A percentile compares a stretch with the other conserved stretches of the same genome.
phyloP scores from a whole-genome alignment of 2,797 vertebrate species.

The Oryzias sinensis region DNA sequence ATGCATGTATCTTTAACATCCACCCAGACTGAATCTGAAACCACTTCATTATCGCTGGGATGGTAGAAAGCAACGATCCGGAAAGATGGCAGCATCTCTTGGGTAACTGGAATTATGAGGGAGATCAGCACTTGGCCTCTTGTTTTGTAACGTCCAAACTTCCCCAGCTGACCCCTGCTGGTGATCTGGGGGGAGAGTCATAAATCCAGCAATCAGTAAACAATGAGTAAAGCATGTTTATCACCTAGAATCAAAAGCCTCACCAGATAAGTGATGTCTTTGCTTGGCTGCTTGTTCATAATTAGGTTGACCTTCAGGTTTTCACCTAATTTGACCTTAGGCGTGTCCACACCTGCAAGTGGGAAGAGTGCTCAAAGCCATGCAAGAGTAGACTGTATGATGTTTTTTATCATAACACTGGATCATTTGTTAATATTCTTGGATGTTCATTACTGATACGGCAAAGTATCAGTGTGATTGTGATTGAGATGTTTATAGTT shows the following conservation, averaged over 20 bases:
- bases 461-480: too few relatives aligned
- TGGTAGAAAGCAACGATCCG: slow-evolving; percentile 40
- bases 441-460: too few relatives aligned
- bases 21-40: too few relatives aligned
- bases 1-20: slow-evolving; percentile 78
- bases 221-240: too few relatives aligned
- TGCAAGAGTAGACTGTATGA: too few relatives aligned
- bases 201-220: neutral
- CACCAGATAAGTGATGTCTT: slow-evolving; percentile 76
- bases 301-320: slow-evolving; percentile 75
- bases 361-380: too few relatives aligned
- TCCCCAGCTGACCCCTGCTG: slow-evolving; percentile 72
- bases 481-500: too few relatives aligned
- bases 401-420: too few relatives aligned
- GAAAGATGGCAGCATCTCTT: slow-evolving; percentile 86
- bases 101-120: slow-evolving; percentile 61
- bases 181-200: neutral
- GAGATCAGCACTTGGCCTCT: slow-evolving; percentile 70
- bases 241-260: neutral
- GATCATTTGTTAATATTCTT: too few relatives aligned
- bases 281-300: slow-evolving; percentile 17
- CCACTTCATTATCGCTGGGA: too few relatives aligned
- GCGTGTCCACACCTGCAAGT: slow-evolving; percentile 37
- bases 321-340: slow-evolving; percentile 60
- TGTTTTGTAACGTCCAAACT: slow-evolving; percentile 28